These are phyloP conservation scores for Psittacula echo DNA, from an alignment of 2,797 vertebrate species.

Conservation along the genomic window DNA sequence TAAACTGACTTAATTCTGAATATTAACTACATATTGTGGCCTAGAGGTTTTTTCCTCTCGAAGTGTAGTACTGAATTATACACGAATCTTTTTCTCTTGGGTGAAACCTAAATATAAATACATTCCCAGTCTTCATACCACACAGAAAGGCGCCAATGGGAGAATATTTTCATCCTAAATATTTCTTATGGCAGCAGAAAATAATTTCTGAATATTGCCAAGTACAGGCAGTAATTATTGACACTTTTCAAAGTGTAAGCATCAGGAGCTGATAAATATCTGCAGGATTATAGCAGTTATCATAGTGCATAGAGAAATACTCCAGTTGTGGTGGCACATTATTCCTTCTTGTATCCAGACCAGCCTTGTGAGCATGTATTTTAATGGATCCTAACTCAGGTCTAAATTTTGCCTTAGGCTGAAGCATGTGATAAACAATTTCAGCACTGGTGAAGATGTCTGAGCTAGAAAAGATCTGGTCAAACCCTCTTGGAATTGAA, in stretches of 20 bases:
- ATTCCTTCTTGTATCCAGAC: not conserved
- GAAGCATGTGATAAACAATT: not conserved
- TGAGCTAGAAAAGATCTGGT: not conserved
- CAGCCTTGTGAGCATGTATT: not conserved
- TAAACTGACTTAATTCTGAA: slow-evolving; percentile 92
- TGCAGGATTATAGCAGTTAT: not conserved
- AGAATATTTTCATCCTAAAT: slow-evolving; percentile 77
- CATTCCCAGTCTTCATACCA: slow-evolving; percentile 71
- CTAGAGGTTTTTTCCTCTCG: slow-evolving; percentile 85
- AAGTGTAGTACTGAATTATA: slow-evolving; percentile 88
- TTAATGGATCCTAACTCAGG: slow-evolving; percentile 3
- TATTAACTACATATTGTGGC: slow-evolving; percentile 89
- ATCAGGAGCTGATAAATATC: not conserved
- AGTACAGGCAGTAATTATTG: slow-evolving; percentile 48
- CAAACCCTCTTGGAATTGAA: not conserved
- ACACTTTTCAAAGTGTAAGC: slow-evolving; percentile 56
- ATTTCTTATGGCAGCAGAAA: slow-evolving; percentile 63
- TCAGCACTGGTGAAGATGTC: not conserved
- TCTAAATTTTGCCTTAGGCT: not conserved
- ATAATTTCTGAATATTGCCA: slow-evolving; percentile 61
- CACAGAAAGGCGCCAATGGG: slow-evolving; percentile 65
- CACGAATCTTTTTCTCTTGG: slow-evolving; percentile 84
- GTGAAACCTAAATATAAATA: slow-evolving; percentile 81
- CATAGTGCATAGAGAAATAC: not conserved
- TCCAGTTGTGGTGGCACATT: not conserved